Conservation (phyloP, 2,797 vertebrate genomes). For the Catostomus latipinnis region DNA sequence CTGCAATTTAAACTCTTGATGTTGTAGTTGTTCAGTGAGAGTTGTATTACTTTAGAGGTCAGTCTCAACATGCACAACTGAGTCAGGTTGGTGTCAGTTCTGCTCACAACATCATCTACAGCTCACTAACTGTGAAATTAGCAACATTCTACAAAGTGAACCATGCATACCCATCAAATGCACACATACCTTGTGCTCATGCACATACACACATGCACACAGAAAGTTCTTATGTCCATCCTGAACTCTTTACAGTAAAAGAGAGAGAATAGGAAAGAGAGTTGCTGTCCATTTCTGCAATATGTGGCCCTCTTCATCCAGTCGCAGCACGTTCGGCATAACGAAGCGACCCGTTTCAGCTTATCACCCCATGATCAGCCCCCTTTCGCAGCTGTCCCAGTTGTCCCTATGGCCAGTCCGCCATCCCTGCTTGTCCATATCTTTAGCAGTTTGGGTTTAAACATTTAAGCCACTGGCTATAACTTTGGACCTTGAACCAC, state of each 20-base stretch:
- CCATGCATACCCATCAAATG: constrained; percentile 16
- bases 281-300: no score
- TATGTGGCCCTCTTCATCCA: no score
- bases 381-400: no score
- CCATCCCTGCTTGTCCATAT: no score
- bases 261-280: not conserved
- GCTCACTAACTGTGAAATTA: constrained; percentile 43
- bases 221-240: not conserved
- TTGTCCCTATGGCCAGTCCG: no score
- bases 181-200: not conserved
- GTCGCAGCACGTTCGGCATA: no score
- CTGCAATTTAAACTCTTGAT: constrained; percentile 4
- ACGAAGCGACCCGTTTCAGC: no score
- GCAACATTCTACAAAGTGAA: constrained; percentile 15
- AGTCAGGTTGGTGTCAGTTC: constrained; percentile 9
- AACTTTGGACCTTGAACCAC: not conserved
- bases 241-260: not conserved
- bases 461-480: not conserved
- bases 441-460: not conserved
- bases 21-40: not conserved
- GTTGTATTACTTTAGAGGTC: constrained; percentile 7
- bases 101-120: constrained; percentile 24
- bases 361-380: no score
- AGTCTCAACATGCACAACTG: constrained; percentile 10
- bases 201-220: not conserved